A percentile compares a stretch with the other conserved stretches of the same genome.
These are phyloP conservation scores for Mobula hypostoma DNA, from an alignment of 2,113 vertebrate genomes.

Conservation along the genomic window DNA sequence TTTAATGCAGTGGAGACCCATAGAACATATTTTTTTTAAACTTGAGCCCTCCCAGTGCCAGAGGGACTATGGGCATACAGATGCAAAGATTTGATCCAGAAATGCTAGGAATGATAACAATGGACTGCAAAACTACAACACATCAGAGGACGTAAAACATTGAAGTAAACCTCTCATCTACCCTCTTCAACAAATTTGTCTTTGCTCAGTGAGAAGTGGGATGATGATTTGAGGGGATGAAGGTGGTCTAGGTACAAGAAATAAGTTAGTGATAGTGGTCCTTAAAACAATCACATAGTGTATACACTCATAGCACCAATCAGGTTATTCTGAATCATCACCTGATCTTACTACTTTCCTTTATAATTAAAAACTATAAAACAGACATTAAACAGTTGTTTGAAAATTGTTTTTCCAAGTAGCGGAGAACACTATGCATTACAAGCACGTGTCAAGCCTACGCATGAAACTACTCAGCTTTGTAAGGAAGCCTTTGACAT, in stretches of 20 bases:
- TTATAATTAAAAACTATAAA: not conserved
- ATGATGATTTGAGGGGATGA: not conserved
- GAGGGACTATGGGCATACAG: not conserved
- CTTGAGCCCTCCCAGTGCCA: not conserved
- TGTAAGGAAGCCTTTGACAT: constrained; percentile 51
- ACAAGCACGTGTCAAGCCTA: constrained; percentile 50
- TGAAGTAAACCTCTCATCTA: too few relatives aligned
- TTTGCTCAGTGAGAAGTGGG: not conserved
- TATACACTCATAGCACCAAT: not conserved
- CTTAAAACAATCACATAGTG: not conserved
- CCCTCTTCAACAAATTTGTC: too few relatives aligned
- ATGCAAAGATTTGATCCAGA: not conserved
- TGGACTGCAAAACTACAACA: not conserved
- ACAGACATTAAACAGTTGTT: not conserved
- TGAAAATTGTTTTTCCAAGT: not conserved
- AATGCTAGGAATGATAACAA: not conserved
- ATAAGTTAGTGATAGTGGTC: not conserved
- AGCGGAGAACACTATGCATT: constrained; percentile 41
- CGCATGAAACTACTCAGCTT: constrained; percentile 46
- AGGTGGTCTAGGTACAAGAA: not conserved
- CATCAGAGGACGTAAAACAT: not conserved
- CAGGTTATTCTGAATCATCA: not conserved
- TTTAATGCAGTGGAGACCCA: too few relatives aligned
- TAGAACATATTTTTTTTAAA: not conserved
- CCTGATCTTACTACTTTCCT: not conserved